Conservation (phyloP, 2,888 invertebrate species). For the Coleophora flavipennella region DNA sequence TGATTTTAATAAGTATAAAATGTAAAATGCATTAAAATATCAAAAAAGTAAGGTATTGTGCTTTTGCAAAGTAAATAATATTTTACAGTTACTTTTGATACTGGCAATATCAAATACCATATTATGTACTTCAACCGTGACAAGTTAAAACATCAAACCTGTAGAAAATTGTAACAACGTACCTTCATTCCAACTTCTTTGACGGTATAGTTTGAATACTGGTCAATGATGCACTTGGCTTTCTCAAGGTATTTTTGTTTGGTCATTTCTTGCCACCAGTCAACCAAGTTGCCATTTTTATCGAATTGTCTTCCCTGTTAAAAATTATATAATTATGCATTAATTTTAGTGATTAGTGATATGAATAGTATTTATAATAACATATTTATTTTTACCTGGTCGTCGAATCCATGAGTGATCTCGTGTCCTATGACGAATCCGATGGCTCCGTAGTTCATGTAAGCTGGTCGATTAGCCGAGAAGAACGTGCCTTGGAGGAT, state of each 20-base stretch:
- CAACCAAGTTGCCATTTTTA: slow-evolving; percentile 89
- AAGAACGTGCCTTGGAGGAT: slow-evolving; percentile 95
- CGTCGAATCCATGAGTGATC: slow-evolving; percentile 92
- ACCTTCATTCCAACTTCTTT: slow-evolving; percentile 83
- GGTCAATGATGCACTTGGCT: slow-evolving; percentile 92
- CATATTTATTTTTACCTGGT: slow-evolving; percentile 69
- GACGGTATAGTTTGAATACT: slow-evolving; percentile 93
- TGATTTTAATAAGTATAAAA: no score
- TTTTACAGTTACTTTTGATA: no score
- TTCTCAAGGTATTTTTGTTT: slow-evolving; percentile 86
- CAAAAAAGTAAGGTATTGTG: no score
- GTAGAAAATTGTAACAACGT: slow-evolving; percentile 34
- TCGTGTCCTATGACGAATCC: slow-evolving; percentile 94
- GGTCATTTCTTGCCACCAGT: slow-evolving; percentile 93
- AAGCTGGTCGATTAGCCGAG: slow-evolving; percentile 87
- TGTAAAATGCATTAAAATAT: no score
- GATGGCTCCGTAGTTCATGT: slow-evolving; percentile 94
- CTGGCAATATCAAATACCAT: no score
- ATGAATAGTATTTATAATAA: no score
- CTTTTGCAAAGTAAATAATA: no score
- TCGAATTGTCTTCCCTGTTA: slow-evolving; percentile 89
- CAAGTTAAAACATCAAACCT: no score
- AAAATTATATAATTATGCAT: no score
- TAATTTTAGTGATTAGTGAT: no score
- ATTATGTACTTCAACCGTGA: no score